phyloP scores from a whole-genome alignment of 2,888 invertebrate genomes.

The Eilema caniola region DNA sequence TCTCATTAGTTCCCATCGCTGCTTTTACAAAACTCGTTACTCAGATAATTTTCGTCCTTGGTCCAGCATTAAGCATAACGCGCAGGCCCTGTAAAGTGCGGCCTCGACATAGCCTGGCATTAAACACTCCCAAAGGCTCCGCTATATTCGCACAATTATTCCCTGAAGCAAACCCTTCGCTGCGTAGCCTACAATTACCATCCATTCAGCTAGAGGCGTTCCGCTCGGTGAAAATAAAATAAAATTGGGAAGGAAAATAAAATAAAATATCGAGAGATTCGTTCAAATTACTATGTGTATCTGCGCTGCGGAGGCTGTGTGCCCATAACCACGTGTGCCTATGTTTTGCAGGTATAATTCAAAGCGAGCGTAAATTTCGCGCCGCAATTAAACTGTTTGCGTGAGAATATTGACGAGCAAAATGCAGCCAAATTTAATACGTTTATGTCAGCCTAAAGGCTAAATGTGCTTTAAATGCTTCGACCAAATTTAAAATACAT shows the following conservation, averaged over 20 bases:
- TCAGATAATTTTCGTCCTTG: slow-evolving; percentile 82
- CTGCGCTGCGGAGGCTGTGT: slow-evolving; percentile 59
- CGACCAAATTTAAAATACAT: slow-evolving; percentile 50
- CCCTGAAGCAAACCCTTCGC: slow-evolving; percentile 82
- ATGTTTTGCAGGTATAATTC: slow-evolving; percentile 59
- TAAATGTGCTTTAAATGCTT: slow-evolving; percentile 49
- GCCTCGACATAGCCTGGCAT: slow-evolving; percentile 79
- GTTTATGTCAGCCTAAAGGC: slow-evolving; percentile 51
- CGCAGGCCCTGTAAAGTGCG: slow-evolving; percentile 73
- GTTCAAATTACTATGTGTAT: slow-evolving; percentile 72
- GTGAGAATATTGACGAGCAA: slow-evolving; percentile 52
- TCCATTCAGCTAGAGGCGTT: slow-evolving; percentile 80
- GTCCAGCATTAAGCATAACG: slow-evolving; percentile 79
- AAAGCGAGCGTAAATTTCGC: slow-evolving; percentile 59
- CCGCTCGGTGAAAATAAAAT: slow-evolving; percentile 75
- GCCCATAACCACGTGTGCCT: slow-evolving; percentile 47
- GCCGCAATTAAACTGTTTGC: slow-evolving; percentile 66
- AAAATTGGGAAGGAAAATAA: slow-evolving; percentile 82
- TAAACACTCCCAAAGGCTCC: slow-evolving; percentile 82
- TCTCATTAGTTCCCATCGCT: slow-evolving; percentile 81
- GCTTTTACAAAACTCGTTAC: slow-evolving; percentile 83
- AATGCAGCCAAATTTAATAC: slow-evolving; percentile 62
- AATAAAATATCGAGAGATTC: slow-evolving; percentile 78
- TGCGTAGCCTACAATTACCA: slow-evolving; percentile 83
- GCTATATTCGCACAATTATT: slow-evolving; percentile 84